Evolutionary conservation across 2,888 invertebrate species (phyloP).

Genomic region (Netelia inedita): DNA sequence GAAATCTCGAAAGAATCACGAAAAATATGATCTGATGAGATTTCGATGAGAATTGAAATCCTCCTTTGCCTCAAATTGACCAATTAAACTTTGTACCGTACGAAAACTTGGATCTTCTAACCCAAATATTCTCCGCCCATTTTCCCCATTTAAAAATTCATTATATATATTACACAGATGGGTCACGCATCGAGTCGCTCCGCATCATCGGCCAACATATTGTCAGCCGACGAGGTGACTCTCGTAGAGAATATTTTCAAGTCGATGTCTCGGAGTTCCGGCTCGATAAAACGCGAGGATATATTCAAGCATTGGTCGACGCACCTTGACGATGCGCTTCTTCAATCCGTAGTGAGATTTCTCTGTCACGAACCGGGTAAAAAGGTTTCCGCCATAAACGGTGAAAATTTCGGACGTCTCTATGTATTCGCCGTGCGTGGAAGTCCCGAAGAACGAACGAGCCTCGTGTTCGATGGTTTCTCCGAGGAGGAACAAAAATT

Average conservation of each 20-base stretch:
- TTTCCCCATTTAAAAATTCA: too few relatives aligned
- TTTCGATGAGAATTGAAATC: too few relatives aligned
- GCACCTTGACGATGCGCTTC: slow-evolving; percentile 81
- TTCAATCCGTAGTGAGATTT: slow-evolving; percentile 82
- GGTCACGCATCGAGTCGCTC: slow-evolving; percentile 83
- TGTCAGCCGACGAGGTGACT: slow-evolving; percentile 82
- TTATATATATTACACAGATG: slow-evolving; percentile 76
- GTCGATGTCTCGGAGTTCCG: slow-evolving; percentile 84
- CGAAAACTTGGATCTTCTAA: too few relatives aligned
- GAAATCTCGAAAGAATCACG: too few relatives aligned
- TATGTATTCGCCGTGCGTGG: slow-evolving; percentile 83
- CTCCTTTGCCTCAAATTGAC: not conserved
- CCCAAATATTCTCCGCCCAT: not conserved
- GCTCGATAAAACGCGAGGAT: slow-evolving; percentile 84
- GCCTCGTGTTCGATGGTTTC: slow-evolving; percentile 80
- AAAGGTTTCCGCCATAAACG: slow-evolving; percentile 81
- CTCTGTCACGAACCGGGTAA: slow-evolving; percentile 83
- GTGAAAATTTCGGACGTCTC: slow-evolving; percentile 82
- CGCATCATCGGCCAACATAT: slow-evolving; percentile 81
- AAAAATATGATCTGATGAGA: too few relatives aligned
- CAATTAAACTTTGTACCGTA: not conserved
- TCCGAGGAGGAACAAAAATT: slow-evolving; percentile 81
- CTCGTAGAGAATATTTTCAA: slow-evolving; percentile 83
- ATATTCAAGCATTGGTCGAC: slow-evolving; percentile 84
- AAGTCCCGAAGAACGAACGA: slow-evolving; percentile 81